phyloP scores from a whole-genome alignment of 2,797 vertebrate genomes.

The Myiotriccus ornatus region DNA sequence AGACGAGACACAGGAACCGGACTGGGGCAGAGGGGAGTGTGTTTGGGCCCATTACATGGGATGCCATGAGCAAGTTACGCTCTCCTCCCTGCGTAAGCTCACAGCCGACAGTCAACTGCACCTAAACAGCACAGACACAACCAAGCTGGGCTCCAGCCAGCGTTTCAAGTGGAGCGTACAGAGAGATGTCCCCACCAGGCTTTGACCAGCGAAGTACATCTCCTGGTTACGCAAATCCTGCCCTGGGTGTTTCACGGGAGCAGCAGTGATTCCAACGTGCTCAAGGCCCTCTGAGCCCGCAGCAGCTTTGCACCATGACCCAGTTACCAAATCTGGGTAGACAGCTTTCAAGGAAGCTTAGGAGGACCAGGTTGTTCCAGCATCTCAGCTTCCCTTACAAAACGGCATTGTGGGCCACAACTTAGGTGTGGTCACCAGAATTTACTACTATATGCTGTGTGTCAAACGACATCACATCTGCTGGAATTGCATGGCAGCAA shows the following conservation, averaged over 20 bases:
- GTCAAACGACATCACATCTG: not conserved
- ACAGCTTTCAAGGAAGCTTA: constrained; percentile 43
- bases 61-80: not conserved
- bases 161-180: not conserved
- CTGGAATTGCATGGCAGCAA: not conserved
- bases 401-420: not conserved
- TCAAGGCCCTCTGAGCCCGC: not conserved
- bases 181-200: constrained; percentile 29
- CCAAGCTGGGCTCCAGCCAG: constrained; percentile 13
- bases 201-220: constrained; percentile 37
- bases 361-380: constrained; percentile 26
- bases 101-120: not conserved
- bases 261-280: not conserved
- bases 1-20: not conserved
- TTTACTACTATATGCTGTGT: not conserved
- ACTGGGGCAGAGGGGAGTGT: not conserved
- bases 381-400: constrained; percentile 21
- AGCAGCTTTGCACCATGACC: not conserved
- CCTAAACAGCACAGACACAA: not conserved
- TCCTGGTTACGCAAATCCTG: constrained; percentile 29
- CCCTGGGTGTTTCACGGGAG: not conserved
- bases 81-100: not conserved
- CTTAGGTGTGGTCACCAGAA: not conserved
- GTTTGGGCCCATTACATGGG: not conserved
- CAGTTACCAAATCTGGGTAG: constrained; percentile 34